phyloP scores from a whole-genome alignment of 2,113 vertebrate genomes.

The Gavialis gangeticus region DNA sequence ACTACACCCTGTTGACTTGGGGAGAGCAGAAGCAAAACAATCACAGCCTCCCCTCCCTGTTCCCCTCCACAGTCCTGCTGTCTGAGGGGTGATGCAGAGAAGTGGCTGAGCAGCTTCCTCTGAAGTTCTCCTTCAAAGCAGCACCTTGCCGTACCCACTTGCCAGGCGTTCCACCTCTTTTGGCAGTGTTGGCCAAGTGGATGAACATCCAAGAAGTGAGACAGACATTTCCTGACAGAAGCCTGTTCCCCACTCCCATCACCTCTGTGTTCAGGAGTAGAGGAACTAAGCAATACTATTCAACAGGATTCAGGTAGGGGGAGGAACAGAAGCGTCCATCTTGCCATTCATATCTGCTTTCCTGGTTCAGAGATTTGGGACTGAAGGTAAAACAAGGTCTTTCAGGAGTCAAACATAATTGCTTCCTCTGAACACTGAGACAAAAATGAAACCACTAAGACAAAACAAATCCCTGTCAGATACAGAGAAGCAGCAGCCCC shows the following conservation, averaged over 20 bases:
- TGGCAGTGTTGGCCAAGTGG: background rate
- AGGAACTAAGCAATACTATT: background rate
- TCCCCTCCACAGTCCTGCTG: background rate
- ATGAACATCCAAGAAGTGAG: background rate
- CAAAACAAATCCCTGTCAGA: conserved; percentile 1
- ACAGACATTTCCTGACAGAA: background rate
- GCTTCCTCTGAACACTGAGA: background rate
- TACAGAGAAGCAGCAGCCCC: background rate
- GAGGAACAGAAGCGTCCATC: background rate
- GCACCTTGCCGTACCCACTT: background rate
- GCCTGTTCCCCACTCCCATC: background rate
- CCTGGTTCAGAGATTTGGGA: conserved; percentile 3
- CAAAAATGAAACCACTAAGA: background rate
- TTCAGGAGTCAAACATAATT: background rate
- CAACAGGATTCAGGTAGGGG: background rate
- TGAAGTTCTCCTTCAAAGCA: conserved; percentile 2
- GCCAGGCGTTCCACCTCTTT: background rate
- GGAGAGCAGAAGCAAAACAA: background rate
- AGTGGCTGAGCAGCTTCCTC: background rate
- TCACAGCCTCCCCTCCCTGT: background rate
- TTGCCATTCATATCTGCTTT: background rate
- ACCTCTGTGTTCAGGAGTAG: background rate
- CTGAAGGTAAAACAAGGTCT: conserved; percentile 27
- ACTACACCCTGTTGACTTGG: background rate
- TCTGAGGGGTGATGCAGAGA: background rate